Base-by-base conservation (phyloP, 1,140 invertebrate species). In the Eurytemora carolleeae region DNA sequence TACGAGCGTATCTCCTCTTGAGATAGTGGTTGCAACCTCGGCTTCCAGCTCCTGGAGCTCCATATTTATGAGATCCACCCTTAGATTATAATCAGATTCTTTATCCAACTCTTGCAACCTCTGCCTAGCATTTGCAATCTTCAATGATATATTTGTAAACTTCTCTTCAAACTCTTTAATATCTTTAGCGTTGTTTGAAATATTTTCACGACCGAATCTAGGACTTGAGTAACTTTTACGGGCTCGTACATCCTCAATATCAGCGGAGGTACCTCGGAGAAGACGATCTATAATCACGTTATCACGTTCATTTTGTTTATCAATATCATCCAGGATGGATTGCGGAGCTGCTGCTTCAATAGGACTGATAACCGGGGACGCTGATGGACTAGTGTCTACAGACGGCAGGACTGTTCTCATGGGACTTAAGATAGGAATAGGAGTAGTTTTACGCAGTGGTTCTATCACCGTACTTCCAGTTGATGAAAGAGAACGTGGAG, bases 1-100 rank as follows among this genome's bases (percentile, higher is more conserved):
- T 0, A 86, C 81, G 25, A 87, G 71, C 53, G 81, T 80, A 69
- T 87, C 84, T 1, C 85, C 84, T 68, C 79, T 79, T 16, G 83
- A 86, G 54, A 87, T 86, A 18, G 86, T 72, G 53, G 80, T 79
- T 15, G 84, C 84, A 58, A 83, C 84, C 70, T 86, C 84, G 0
- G 84, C 83, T 3, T 85, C 83, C 59, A 86, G 69, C 55, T 73
- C 73, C 24, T 78, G 78, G 25, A 82, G 69, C 70, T 82, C 80
- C 63, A 76, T 73, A 65, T 82, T 81, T 25, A 82, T 67, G 57
- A 60, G 23, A 80, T 74, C 80, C 81, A 63, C 3, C 62, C 67
- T 57, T 18, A 64, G 70, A 64, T 19, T n/a, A 24, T 44, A 60
- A 55, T 24, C 18, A 55, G 20, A n/a, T 55, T 25, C 21, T 61